Evolutionary conservation across 2,797 vertebrate species (phyloP), one percentile per base, ranked within the genome.

Genomic region (Triplophysa yarkandensis): DNA sequence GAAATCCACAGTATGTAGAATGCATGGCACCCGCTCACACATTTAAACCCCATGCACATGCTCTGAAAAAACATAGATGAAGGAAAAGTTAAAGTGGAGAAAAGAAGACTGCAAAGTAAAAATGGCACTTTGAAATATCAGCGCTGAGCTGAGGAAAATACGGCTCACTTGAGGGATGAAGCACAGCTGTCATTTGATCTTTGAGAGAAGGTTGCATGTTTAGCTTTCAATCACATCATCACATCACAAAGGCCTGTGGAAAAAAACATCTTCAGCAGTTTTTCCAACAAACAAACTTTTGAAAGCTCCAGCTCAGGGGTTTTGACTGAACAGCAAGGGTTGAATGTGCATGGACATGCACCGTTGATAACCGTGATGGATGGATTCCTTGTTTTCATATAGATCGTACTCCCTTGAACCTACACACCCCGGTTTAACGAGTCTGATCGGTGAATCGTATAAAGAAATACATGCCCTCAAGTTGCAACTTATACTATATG

Each of bases 251-350:
- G 62, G 2, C 50, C 48, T 44, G 4, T 65, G n/a, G 23, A 60
- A 36, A 73, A 77, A 76, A 65, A 3, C 43, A 23, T 57, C 44
- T 62, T 62, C 72, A 71, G 68, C 57, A 28, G 21, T 60, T 65
- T 62, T 68, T 25, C 44, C 36, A 73, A 34, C 46, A 39, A 57
- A 74, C 36, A 74, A 66, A 74, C 50, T 74, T 74, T 65, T 21
- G 36, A 66, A 74, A 66, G 27, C 50, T 57, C 71, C 50, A 23
- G 30, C 50, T 74, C 71, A 64, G 61, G 48, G 39, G 9, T 57
- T 57, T 72, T 30, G 36, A 14, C 14, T 25, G 50, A 64, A 64
- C 4, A 1, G 32, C 1, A 17, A 1, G 50, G n/a, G 25, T n/a
- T 34, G 71, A 6, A 21, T 28, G n/a, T 41, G n/a, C 14, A 4